phyloP scores from a whole-genome alignment of 2,797 vertebrate genomes.

The Bradypus variegatus region DNA sequence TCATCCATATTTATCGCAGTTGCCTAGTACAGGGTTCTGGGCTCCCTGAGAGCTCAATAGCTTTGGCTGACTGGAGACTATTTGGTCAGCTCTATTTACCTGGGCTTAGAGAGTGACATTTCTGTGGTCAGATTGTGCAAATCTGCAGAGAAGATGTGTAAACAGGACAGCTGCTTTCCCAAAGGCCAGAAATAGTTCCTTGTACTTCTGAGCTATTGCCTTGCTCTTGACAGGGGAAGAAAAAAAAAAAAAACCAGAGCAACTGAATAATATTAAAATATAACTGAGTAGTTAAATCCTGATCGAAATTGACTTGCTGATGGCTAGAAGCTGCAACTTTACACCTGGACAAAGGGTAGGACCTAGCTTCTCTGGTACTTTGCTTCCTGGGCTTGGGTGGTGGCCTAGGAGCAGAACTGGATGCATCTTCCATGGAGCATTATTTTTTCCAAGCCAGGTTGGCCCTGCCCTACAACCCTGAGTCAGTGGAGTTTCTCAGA shows the following conservation, averaged over 20 bases:
- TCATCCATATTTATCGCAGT: not conserved
- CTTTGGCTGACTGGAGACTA: not conserved
- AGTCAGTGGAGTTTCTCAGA: not conserved
- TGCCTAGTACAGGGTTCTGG: not conserved
- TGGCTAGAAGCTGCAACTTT: not conserved
- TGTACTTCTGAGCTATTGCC: not conserved
- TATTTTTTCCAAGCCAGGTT: not conserved
- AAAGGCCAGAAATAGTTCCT: constrained; percentile 44
- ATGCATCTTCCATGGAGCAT: not conserved
- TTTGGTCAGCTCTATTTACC: constrained; percentile 38
- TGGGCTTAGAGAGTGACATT: not conserved
- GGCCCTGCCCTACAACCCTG: not conserved
- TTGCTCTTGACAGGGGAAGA: not conserved
- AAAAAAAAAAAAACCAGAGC: not conserved
- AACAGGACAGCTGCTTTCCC: constrained; percentile 29
- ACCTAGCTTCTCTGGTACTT: not conserved
- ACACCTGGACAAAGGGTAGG: not conserved
- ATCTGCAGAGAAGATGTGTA: constrained; percentile 35
- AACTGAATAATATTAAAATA: not conserved
- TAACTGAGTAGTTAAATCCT: not conserved
- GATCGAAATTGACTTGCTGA: not conserved
- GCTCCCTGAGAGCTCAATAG: not conserved
- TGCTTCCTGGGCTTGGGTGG: not conserved
- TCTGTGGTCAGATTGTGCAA: constrained; percentile 43
- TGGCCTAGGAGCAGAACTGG: not conserved